These are phyloP conservation scores for Tragopan temminckii DNA, from an alignment of 2,797 vertebrate species.

Conservation along the genomic window DNA sequence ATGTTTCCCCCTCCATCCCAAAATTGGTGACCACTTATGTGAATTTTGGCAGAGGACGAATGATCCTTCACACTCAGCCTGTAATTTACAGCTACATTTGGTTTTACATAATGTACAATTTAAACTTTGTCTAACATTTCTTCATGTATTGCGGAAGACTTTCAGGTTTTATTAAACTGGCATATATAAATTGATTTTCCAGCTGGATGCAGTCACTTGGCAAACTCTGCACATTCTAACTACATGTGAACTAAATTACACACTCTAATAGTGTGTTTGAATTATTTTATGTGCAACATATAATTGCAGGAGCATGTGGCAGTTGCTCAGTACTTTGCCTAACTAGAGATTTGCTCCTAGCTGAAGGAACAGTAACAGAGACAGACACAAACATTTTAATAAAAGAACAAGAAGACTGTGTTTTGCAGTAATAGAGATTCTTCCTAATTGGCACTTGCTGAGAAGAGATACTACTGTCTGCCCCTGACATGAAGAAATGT, in stretches of 20 bases:
- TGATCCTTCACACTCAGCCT: conserved; percentile 49
- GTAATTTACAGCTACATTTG: conserved; percentile 55
- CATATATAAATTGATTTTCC: conserved; percentile 79
- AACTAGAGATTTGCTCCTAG: conserved; percentile 46
- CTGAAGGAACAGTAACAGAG: conserved; percentile 42
- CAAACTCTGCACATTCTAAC: conserved; percentile 71
- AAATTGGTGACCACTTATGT: conserved; percentile 19
- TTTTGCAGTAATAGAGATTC: conserved; percentile 6
- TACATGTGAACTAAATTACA: conserved; percentile 76
- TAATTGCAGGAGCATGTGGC: conserved; percentile 65
- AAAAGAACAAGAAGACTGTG: conserved; percentile 7
- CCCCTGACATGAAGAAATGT: background rate
- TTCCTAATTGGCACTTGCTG: conserved; percentile 31
- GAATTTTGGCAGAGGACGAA: conserved; percentile 54
- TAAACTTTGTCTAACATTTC: conserved; percentile 42
- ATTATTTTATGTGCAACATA: conserved; percentile 67
- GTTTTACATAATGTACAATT: conserved; percentile 64
- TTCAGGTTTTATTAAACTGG: conserved; percentile 75
- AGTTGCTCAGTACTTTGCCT: conserved; percentile 53
- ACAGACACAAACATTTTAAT: conserved; percentile 37
- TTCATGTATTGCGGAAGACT: conserved; percentile 40
- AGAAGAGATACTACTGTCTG: conserved; percentile 21
- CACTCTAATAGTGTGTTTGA: conserved; percentile 76
- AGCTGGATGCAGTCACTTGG: conserved; percentile 75
- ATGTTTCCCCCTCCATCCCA: background rate